phyloP scores from a whole-genome alignment of 2,888 invertebrate genomes.

The Deladenus siricidicola region DNA sequence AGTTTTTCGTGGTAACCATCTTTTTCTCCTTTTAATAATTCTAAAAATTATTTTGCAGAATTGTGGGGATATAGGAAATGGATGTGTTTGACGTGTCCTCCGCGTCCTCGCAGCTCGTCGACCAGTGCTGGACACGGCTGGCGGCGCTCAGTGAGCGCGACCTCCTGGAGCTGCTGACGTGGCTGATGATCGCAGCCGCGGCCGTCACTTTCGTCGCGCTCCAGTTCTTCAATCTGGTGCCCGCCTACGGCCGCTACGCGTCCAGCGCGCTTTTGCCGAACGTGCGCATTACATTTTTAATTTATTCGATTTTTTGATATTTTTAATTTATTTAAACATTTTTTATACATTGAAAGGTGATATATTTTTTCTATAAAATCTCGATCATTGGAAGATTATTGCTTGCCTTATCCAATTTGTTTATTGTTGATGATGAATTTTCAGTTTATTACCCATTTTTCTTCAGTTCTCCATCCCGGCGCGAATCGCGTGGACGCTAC shows the following conservation, averaged over 20 bases:
- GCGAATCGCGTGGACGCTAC: constrained; percentile 42
- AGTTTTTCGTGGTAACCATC: too few species aligned
- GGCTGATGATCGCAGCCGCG: constrained; percentile 25
- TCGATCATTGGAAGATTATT: not conserved
- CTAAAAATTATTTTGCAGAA: too few species aligned
- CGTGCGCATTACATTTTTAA: not conserved
- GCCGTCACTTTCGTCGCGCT: constrained; percentile 25
- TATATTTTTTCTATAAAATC: not conserved
- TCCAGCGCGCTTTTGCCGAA: not conserved
- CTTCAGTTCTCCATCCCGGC: constrained; percentile 31
- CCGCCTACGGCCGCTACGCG: constrained; percentile 39
- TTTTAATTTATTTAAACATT: not conserved
- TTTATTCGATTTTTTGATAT: not conserved
- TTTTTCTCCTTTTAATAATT: too few species aligned
- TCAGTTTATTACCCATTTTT: too few species aligned
- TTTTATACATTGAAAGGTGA: not conserved
- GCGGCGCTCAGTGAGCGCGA: not conserved
- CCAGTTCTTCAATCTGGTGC: constrained; percentile 29
- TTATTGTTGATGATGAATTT: not conserved
- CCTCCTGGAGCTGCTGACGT: not conserved
- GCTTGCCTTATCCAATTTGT: not conserved
- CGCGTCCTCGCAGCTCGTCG: not conserved
- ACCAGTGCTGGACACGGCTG: not conserved
- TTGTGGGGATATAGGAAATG: too few species aligned
- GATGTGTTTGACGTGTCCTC: not conserved